Base-by-base conservation (phyloP, 2,797 vertebrate species). In the Poecilia velifera region DNA sequence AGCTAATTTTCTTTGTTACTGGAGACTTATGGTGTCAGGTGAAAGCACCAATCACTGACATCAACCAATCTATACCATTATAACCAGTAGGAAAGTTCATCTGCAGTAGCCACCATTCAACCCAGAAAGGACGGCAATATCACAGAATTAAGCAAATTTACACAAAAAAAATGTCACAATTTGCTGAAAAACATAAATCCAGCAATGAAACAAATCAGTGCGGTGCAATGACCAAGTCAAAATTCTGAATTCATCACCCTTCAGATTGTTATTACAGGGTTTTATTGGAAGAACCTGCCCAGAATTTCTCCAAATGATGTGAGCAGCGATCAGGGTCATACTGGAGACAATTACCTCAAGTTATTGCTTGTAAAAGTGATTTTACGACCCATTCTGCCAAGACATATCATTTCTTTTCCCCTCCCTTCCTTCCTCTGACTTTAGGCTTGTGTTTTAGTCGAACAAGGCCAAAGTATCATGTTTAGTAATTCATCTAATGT, bases 361-460 rank as follows among this genome's bases (percentile, higher is more conserved):
- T 75, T 57, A 59, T 31, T 75, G 73, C 53, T 75, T 55, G 39
- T 75, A 59, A 75, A 75, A 31, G 39, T 55, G 6, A 36, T 57
- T 74, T 41, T 43, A 74, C 14, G 28, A 75, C 7, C 39, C 28
- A 9, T 57, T 75, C n/a, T 45, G 57, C 57, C 16, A 59, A 36
- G 8, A 28, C 4, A 22, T 45, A 18, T 74, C 43, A 59, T n/a
- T 18, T 45, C 12, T 74, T 55, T 39, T 18, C 51, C 6, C 34
- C 22, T 14, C 53, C 36, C 3, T 68, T 22, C 49, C 49, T 59
- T 39, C 14, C 18, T 59, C 39, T 59, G 31, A n/a, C 14, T 45
- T 59, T 74, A n/a, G 36, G 10, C 53, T 20, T 75, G 12, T 36
- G 25, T 39, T 41, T 59, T 45, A 20, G 39, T 28, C 31, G 25